Evolutionary conservation across 2,888 invertebrate genomes (phyloP), one percentile per base, ranked within the genome.

Genomic region (Lycocerus yunnanus): DNA sequence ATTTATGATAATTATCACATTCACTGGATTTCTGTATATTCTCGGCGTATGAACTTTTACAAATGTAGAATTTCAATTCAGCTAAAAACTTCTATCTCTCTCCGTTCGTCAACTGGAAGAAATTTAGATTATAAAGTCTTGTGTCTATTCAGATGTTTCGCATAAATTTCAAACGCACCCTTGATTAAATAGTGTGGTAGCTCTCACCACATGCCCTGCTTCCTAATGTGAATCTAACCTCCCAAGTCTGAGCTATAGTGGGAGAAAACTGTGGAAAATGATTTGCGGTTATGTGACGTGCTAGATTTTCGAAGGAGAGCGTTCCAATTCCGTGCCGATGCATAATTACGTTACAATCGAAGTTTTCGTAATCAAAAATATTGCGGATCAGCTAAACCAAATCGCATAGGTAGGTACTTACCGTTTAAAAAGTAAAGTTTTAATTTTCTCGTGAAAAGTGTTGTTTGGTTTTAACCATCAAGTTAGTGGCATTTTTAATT

Each of bases 401-500:
- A 24, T 4, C 4, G n/a, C 1, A 27, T 13, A 13, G 5, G 3
- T 27, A n/a, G 13, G n/a, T n/a, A n/a, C n/a, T n/a, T n/a, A n/a
- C n/a, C n/a, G n/a, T 27, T n/a, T 1, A n/a, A 6, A n/a, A n/a
- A n/a, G 43, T 43, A n/a, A 43, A 43, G 43, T 43, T n/a, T 43
- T 4, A n/a, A 43, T 43, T 43, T 43, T 43, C 6, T n/a, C 1
- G 43, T 8, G 43, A n/a, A 43, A 43, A 43, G 43, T 43, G 43
- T 43, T 43, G n/a, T n/a, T n/a, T n/a, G 43, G 43, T 43, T 43
- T 43, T 43, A 43, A 43, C 43, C 43, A n/a, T 43, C 6, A 43
- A 43, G n/a, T n/a, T n/a, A n/a, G 43, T 43, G 43, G 43, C n/a
- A 18, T 18, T 24, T 71, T 71, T 71, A 74, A 71, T 68, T 75